These are phyloP conservation scores for Conomelus anceps DNA, from an alignment of 2,888 invertebrate species.

Conservation along the genomic window DNA sequence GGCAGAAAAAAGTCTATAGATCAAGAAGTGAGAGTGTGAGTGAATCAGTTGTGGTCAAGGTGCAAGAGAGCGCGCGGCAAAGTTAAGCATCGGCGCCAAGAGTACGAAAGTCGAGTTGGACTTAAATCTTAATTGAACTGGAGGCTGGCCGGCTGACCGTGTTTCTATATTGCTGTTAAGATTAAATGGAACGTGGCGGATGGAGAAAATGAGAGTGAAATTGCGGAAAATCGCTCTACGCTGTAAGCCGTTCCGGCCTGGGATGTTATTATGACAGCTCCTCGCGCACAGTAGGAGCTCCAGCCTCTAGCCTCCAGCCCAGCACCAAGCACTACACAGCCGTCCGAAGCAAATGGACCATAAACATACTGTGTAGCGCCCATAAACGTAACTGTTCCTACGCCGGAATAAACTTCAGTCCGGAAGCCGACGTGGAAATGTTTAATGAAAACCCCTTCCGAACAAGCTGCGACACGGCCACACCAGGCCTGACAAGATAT, in stretches of 20 bases:
- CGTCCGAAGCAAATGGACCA: neutral
- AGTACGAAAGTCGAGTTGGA: neutral
- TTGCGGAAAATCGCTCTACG: neutral
- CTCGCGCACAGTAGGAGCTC: neutral
- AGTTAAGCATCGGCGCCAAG: neutral
- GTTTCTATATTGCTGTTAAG: neutral
- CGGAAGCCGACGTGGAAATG: neutral
- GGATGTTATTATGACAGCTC: neutral
- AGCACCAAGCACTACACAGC: too few species aligned
- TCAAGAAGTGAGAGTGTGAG: neutral
- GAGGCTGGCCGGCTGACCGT: neutral
- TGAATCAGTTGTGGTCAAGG: neutral
- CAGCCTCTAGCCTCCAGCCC: too few species aligned
- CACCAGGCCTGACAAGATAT: neutral
- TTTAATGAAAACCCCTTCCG: neutral
- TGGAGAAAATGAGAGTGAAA: neutral
- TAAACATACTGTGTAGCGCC: neutral
- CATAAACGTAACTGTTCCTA: neutral
- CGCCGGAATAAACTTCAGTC: neutral
- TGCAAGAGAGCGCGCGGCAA: neutral
- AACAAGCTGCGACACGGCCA: neutral
- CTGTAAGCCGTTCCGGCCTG: neutral
- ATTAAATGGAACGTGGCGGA: neutral
- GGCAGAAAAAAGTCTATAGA: neutral
- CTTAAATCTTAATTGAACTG: neutral